phyloP scores from a whole-genome alignment of 2,888 invertebrate species.

The Micoletzkya japonica region DNA sequence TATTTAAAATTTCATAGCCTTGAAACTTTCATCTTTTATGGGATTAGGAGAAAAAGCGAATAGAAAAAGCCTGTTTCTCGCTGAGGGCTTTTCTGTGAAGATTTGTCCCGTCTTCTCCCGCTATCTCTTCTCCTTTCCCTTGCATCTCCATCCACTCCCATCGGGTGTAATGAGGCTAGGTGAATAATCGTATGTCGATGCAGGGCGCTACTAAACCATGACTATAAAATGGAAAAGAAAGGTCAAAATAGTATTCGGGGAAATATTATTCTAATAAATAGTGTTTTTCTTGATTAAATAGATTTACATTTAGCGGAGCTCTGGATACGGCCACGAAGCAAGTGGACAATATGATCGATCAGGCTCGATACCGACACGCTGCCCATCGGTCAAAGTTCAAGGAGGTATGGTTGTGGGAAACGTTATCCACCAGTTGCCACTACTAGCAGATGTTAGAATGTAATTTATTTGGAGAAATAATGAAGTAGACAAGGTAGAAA shows the following conservation, averaged over 20 bases:
- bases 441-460: too few species aligned
- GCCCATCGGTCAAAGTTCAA: slow-evolving; percentile 58
- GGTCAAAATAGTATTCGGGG: background rate
- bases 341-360: slow-evolving; percentile 61
- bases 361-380: slow-evolving; percentile 50
- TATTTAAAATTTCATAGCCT: too few species aligned
- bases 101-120: slow-evolving; percentile 5
- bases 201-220: too few species aligned
- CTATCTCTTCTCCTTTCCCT: slow-evolving; percentile 19
- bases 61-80: background rate
- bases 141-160: slow-evolving; percentile 2
- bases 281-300: background rate
- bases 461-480: too few species aligned
- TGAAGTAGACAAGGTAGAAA: too few species aligned
- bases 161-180: background rate
- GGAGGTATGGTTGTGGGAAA: slow-evolving; percentile 38
- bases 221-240: background rate
- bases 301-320: slow-evolving; percentile 42
- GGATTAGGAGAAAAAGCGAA: background rate
- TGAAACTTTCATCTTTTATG: too few species aligned
- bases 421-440: too few species aligned
- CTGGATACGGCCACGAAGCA: slow-evolving; percentile 56
- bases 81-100: slow-evolving; percentile 15
- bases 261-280: too few species aligned
- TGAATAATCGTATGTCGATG: too few species aligned